Base-by-base conservation (phyloP, 2,888 invertebrate species). In the Isotomurus palustris region DNA sequence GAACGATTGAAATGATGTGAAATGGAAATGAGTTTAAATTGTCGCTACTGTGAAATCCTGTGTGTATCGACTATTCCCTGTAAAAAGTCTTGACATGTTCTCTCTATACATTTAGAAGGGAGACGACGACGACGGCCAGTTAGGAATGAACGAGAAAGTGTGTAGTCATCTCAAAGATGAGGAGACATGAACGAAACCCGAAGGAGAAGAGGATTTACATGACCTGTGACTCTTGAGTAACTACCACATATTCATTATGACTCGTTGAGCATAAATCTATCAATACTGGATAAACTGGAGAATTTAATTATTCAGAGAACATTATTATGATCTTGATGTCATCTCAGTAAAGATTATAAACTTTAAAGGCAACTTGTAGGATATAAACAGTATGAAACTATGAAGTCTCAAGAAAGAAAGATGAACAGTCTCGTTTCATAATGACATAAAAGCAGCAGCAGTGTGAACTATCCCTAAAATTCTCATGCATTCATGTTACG, bases 261-360 rank as follows among this genome's bases (percentile, higher is more conserved):
- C 38, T 49, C 25, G 21, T 35, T 35, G 25, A 29, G 38, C 50
- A 50, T 50, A 50, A 50, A 50, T 50, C 50, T 27, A 50, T 50
- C 50, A 50, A 50, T 50, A 50, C 6, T 50, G 6, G 22, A 50
- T 22, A 38, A 24, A 25, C 27, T 50, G 21, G 19, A 50, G n/a
- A 27, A 5, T 38, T 43, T 43, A 43, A 43, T 43, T 43, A 43
- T 22, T 43, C 21, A 43, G 8, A 14, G 43, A 43, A 6, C 19
- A n/a, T n/a, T n/a, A n/a, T 38, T 32, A 8, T 5, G 19, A 4
- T 38, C 4, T 14, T 5, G 19, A 14, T 38, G 5, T 38, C 38
- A 5, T 38, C 19, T 14, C 38, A 38, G 14, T 17, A 38, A 19
- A 38, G 38, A 17, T 38, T 38, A 38, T 17, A n/a, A n/a, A n/a